Evolutionary conservation across 2,797 vertebrate genomes (phyloP).

Genomic region (Notolabrus celidotus): DNA sequence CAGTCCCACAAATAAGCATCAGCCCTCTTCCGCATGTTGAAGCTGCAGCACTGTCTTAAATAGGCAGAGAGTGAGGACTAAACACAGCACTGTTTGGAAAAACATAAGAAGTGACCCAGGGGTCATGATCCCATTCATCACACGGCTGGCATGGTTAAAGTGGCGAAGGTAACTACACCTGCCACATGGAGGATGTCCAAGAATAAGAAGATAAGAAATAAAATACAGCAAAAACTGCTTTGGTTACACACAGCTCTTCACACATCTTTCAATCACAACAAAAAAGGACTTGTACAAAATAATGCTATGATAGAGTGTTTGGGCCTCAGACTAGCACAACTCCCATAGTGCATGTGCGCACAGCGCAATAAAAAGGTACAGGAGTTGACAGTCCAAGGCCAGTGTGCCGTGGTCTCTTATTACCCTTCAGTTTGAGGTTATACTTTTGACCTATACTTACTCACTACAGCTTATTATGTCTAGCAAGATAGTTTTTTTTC

Average conservation of each 20-base stretch:
- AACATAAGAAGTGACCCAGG: slow-evolving; percentile 30
- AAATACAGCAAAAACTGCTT: slow-evolving; percentile 58
- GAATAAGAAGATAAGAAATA: slow-evolving; percentile 5
- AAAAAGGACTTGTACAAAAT: slow-evolving; percentile 76
- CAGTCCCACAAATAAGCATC: slow-evolving; percentile 8
- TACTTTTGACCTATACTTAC: slow-evolving; percentile 69
- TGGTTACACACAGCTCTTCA: slow-evolving; percentile 80
- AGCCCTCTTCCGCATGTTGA: slow-evolving; percentile 77
- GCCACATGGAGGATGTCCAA: slow-evolving; percentile 35
- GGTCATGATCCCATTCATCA: slow-evolving; percentile 51
- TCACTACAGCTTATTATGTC: slow-evolving; percentile 69
- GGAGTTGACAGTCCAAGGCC: slow-evolving; percentile 76
- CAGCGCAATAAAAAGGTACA: slow-evolving; percentile 86
- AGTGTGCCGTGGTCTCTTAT: slow-evolving; percentile 77
- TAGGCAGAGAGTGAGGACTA: slow-evolving; percentile 46
- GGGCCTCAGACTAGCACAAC: slow-evolving; percentile 70
- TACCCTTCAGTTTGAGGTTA: slow-evolving; percentile 76
- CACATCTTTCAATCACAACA: slow-evolving; percentile 71
- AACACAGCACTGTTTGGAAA: slow-evolving; percentile 66
- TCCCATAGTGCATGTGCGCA: slow-evolving; percentile 89
- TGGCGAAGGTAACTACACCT: slow-evolving; percentile 64
- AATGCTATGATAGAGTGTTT: slow-evolving; percentile 80
- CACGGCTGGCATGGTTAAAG: slow-evolving; percentile 47
- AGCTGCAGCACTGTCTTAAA: slow-evolving; percentile 40
- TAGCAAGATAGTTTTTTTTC: slow-evolving; percentile 69